Evolutionary conservation across 1,140 invertebrate genomes (phyloP).

Genomic region (Bicyclus anynana): DNA sequence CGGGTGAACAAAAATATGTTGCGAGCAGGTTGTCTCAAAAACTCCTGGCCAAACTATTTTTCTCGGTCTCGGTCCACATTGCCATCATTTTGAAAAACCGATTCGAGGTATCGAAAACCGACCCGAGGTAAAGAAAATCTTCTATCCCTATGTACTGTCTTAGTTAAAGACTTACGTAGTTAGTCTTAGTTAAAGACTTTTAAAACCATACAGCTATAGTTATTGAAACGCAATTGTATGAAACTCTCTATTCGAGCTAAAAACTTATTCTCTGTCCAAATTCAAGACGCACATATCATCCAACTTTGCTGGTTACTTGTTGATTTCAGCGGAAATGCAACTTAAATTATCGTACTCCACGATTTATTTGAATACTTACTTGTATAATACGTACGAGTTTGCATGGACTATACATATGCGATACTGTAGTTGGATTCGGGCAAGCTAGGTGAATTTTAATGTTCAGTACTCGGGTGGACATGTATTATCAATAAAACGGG

Average conservation of each 20-base stretch:
- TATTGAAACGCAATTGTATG: too few relatives aligned
- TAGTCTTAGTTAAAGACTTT: too few relatives aligned
- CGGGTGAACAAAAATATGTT: too few relatives aligned
- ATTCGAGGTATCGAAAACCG: too few relatives aligned
- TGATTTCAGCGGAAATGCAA: conserved; percentile 13
- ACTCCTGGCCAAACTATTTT: too few relatives aligned
- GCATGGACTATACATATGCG: not conserved
- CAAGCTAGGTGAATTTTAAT: conserved; percentile 28
- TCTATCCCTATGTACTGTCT: too few relatives aligned
- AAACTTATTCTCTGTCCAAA: not conserved
- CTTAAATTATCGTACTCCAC: conserved; percentile 9
- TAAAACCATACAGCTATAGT: too few relatives aligned
- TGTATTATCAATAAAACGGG: not conserved
- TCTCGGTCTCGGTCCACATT: too few relatives aligned
- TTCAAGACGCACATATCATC: not conserved
- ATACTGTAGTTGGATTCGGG: conserved; percentile 22
- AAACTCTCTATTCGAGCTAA: not conserved
- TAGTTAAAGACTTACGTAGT: too few relatives aligned
- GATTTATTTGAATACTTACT: conserved; percentile 23
- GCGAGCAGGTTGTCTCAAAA: too few relatives aligned
- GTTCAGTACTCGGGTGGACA: not conserved
- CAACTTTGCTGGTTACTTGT: not conserved
- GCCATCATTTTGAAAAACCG: too few relatives aligned
- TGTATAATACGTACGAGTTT: conserved; percentile 4
- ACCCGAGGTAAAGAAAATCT: too few relatives aligned